Evolutionary conservation across 2,797 vertebrate species (phyloP).

Genomic region (Gymnothorax javanicus): DNA sequence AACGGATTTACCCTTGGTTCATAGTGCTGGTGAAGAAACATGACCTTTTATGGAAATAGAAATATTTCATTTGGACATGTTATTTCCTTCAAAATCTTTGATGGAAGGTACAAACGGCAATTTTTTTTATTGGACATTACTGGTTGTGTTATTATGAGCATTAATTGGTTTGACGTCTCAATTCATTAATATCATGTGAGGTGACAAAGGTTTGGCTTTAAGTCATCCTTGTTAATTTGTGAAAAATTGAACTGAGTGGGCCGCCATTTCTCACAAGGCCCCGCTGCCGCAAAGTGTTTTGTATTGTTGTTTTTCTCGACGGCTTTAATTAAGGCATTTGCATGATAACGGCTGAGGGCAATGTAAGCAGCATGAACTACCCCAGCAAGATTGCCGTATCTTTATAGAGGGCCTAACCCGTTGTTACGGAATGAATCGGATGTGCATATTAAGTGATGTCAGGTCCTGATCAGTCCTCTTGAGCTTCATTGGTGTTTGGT

Average conservation of each 20-base stretch:
- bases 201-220: background rate
- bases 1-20: background rate
- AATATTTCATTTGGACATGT: background rate
- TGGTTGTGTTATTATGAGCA: background rate
- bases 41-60: background rate
- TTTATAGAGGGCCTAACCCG: background rate
- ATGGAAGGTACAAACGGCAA: background rate
- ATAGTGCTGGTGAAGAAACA: background rate
- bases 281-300: background rate
- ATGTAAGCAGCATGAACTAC: background rate
- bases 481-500: background rate
- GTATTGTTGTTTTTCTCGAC: background rate
- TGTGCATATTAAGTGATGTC: background rate
- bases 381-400: background rate
- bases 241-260: background rate
- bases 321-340: background rate
- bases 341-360: background rate
- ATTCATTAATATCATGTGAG: background rate
- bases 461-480: background rate
- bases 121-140: background rate
- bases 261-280: background rate
- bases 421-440: background rate
- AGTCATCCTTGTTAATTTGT: conserved; percentile 8
- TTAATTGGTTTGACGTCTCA: background rate
- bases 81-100: background rate